A percentile compares a stretch with the other conserved stretches of the same genome.
phyloP scores from a whole-genome alignment of 2,888 invertebrate species.

The Leptopilina drosophilae region DNA sequence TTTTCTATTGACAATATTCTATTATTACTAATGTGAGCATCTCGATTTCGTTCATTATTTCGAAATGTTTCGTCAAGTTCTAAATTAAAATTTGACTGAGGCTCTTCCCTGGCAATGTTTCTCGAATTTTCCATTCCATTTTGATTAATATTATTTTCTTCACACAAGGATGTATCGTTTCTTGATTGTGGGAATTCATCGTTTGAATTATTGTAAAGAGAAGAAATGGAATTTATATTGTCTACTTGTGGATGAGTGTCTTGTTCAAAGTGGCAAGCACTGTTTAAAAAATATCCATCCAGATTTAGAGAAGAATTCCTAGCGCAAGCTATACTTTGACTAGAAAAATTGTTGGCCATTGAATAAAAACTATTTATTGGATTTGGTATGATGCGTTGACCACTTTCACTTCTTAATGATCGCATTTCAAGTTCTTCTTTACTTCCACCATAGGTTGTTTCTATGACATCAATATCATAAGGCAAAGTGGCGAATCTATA shows the following conservation, averaged over 20 bases:
- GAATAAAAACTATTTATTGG: slow-evolving; percentile 57
- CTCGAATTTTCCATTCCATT: slow-evolving; percentile 65
- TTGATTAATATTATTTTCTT: slow-evolving; percentile 37
- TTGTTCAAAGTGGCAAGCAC: slow-evolving; percentile 55
- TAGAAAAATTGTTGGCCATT: slow-evolving; percentile 2
- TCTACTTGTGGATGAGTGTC: neutral
- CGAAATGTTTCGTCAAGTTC: slow-evolving; percentile 13
- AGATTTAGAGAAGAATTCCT: slow-evolving; percentile 70
- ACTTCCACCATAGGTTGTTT: slow-evolving; percentile 51
- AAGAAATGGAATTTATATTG: slow-evolving; percentile 11
- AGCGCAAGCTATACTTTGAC: slow-evolving; percentile 68
- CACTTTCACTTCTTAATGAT: slow-evolving; percentile 64
- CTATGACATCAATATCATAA: slow-evolving; percentile 69
- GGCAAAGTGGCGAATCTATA: slow-evolving; percentile 71
- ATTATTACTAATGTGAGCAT: neutral
- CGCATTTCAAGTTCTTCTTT: slow-evolving; percentile 70
- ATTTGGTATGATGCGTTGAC: slow-evolving; percentile 68
- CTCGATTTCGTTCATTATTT: slow-evolving; percentile 28
- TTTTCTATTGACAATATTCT: slow-evolving; percentile 16
- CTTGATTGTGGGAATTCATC: neutral
- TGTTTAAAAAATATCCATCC: slow-evolving; percentile 69
- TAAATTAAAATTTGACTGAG: slow-evolving; percentile 10
- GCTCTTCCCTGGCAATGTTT: slow-evolving; percentile 60
- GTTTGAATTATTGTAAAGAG: neutral
- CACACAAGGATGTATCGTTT: neutral